These are phyloP conservation scores for Triops longicaudatus DNA, from an alignment of 1,140 invertebrate genomes.

Conservation along the genomic window DNA sequence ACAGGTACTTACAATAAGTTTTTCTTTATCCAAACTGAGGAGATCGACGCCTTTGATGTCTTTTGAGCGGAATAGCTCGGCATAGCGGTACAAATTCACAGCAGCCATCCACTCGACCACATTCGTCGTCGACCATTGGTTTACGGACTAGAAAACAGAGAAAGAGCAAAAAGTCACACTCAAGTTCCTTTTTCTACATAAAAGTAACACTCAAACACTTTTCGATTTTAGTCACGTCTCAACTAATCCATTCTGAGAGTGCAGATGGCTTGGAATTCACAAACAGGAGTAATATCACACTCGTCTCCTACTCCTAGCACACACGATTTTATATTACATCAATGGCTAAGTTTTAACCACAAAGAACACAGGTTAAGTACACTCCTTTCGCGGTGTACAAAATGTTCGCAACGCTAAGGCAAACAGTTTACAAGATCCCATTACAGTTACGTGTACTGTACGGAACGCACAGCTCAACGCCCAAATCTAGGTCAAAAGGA, in stretches of 20 bases:
- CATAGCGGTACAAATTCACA: constrained; percentile 59
- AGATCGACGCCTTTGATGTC: constrained; percentile 61
- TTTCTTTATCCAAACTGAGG: constrained; percentile 55
- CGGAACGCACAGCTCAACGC: no score
- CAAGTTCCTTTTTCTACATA: background rate
- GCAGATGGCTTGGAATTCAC: background rate
- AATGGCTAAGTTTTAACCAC: no score
- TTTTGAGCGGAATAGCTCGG: constrained; percentile 61
- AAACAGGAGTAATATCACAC: background rate
- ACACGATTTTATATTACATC: no score
- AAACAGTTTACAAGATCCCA: no score
- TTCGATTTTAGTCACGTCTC: background rate
- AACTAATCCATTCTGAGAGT: background rate
- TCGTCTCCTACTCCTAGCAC: background rate
- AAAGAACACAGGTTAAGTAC: no score
- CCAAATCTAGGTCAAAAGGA: no score
- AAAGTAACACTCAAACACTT: background rate
- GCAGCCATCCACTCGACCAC: constrained; percentile 69
- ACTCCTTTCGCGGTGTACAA: no score
- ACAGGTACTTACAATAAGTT: constrained; percentile 56
- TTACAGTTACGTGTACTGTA: no score
- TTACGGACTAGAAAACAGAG: constrained; percentile 50
- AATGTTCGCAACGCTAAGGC: no score
- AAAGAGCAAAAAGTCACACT: constrained; percentile 21
- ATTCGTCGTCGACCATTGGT: constrained; percentile 57